Evolutionary conservation across 2,888 invertebrate species (phyloP).

Genomic region (Leptothorax acervorum): DNA sequence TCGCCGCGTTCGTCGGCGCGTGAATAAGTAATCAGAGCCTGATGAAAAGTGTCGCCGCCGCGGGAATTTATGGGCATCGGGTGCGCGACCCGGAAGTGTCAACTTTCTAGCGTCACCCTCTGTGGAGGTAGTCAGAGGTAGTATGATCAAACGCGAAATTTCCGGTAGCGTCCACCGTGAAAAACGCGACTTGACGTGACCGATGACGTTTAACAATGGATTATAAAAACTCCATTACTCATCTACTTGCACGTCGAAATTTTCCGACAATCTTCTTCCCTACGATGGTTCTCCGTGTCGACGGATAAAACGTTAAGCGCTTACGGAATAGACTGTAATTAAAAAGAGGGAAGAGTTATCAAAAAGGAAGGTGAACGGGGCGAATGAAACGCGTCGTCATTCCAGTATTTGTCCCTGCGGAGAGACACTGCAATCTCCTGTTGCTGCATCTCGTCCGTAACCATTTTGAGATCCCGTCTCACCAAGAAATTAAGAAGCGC

Average conservation of each 20-base stretch:
- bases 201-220: constrained; percentile 53
- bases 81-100: constrained; percentile 73
- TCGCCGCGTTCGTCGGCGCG: constrained; percentile 74
- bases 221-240: constrained; percentile 55
- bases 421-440: constrained; percentile 50
- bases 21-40: constrained; percentile 81
- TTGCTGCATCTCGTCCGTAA: constrained; percentile 62
- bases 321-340: constrained; percentile 34
- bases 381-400: constrained; percentile 39
- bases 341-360: constrained; percentile 27
- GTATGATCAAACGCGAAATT: constrained; percentile 58
- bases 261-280: background rate
- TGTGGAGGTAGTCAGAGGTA: constrained; percentile 47
- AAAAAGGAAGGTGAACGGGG: constrained; percentile 3
- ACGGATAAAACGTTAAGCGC: constrained; percentile 24
- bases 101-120: constrained; percentile 63
- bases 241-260: constrained; percentile 37
- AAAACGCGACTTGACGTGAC: constrained; percentile 58
- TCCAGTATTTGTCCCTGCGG: constrained; percentile 43
- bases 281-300: background rate
- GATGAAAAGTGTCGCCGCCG: constrained; percentile 79
- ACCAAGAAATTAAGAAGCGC: constrained; percentile 77
- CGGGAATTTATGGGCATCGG: constrained; percentile 76
- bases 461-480: constrained; percentile 58
- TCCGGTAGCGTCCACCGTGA: constrained; percentile 49